phyloP scores from a whole-genome alignment of 2,888 invertebrate genomes.

The Melanargia galathea region DNA sequence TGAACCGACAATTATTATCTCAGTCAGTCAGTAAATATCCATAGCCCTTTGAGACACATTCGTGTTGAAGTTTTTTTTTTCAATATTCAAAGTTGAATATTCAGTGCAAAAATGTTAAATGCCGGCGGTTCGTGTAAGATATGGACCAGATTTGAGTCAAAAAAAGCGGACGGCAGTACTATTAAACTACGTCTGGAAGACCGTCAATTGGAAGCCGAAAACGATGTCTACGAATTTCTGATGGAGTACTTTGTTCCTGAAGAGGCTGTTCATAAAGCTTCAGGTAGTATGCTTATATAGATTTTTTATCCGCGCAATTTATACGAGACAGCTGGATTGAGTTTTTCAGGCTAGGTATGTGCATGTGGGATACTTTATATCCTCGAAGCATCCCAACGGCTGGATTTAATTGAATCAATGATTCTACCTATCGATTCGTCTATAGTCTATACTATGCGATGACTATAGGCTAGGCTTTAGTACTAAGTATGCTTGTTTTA shows the following conservation, averaged over 20 bases:
- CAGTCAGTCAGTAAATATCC: neutral
- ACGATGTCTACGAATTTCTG: conserved; percentile 34
- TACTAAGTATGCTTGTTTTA: too few species aligned
- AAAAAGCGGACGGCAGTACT: conserved; percentile 35
- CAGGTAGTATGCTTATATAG: too few species aligned
- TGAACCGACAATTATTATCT: neutral
- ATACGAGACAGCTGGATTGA: too few species aligned
- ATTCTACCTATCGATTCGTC: too few species aligned
- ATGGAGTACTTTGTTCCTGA: conserved; percentile 33
- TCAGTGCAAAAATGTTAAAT: conserved; percentile 5
- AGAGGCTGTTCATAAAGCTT: conserved; percentile 38
- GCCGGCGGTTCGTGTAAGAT: conserved; percentile 23
- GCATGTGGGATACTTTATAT: too few species aligned
- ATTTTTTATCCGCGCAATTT: too few species aligned
- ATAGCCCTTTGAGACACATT: neutral
- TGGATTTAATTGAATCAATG: too few species aligned
- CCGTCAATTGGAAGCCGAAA: conserved; percentile 18
- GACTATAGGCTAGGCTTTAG: too few species aligned
- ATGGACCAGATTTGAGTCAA: conserved; percentile 39
- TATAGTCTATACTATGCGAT: too few species aligned
- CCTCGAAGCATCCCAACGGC: too few species aligned
- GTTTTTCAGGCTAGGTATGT: too few species aligned
- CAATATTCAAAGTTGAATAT: neutral
- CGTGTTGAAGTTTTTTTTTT: neutral
- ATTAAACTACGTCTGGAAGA: conserved; percentile 41